phyloP scores from a whole-genome alignment of 1,140 invertebrate species.

The Drosophila athabasca region DNA sequence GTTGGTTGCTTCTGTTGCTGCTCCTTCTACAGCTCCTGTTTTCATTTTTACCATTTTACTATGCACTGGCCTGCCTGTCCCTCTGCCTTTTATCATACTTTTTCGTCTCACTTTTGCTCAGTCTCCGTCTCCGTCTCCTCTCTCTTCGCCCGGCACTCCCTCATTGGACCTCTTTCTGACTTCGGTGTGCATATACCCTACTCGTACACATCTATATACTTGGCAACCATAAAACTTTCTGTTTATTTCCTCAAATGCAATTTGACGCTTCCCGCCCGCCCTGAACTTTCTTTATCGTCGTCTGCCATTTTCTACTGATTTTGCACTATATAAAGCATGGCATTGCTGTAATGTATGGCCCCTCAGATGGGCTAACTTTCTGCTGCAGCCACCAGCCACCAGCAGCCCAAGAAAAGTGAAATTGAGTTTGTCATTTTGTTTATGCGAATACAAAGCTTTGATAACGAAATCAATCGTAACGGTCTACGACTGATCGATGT shows the following conservation, averaged over 20 bases:
- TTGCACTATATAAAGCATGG: constrained; percentile 81
- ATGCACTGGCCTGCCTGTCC: constrained; percentile 27
- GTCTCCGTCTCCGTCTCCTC: background rate
- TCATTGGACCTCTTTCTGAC: too few relatives aligned
- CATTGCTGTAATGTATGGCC: constrained; percentile 70
- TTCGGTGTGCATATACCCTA: background rate
- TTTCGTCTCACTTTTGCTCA: constrained; percentile 39
- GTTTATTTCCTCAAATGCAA: constrained; percentile 82
- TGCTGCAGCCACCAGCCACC: constrained; percentile 3
- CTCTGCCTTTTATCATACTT: constrained; percentile 62
- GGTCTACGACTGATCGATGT: too few relatives aligned
- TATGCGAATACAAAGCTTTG: constrained; percentile 39
- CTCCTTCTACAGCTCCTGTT: constrained; percentile 41
- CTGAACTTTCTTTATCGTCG: constrained; percentile 73
- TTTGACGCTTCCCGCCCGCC: constrained; percentile 61
- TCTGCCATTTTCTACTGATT: constrained; percentile 80
- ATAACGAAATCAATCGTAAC: constrained; percentile 31
- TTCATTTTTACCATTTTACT: constrained; percentile 62
- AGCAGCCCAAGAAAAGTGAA: constrained; percentile 63
- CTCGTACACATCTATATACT: constrained; percentile 42
- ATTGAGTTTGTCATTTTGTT: constrained; percentile 73
- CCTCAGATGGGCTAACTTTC: constrained; percentile 29
- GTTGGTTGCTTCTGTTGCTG: constrained; percentile 22
- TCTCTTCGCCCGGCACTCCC: background rate
- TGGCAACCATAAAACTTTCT: constrained; percentile 71